Base-by-base conservation (phyloP, 1,140 invertebrate species). In the Polypedilum pembai region DNA sequence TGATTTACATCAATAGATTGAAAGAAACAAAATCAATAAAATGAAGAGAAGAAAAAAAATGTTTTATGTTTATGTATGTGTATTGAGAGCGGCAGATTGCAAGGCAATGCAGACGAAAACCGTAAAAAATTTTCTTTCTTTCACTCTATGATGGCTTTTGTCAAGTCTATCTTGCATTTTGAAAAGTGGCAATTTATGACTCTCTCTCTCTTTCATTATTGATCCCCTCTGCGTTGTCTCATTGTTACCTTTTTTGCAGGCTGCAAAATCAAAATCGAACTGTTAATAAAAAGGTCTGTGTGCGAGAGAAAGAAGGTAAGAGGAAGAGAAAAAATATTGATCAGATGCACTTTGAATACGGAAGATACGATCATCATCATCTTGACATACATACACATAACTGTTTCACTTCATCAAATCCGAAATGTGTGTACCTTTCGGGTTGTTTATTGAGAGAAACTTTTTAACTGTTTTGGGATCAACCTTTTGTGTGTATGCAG, bases 301-400 rank as follows among this genome's bases (percentile, higher is more conserved):
- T 33, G 24, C 5, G 24, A 33, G 24, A 33, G 24, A 33, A 33
- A 33, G 24, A 33, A 33, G 24, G 24, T 33, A 33, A 33, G 45
- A 56, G 45, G 45, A n/a, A 56, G n/a, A 56, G n/a, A 56, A 56
- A 56, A 15, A 56, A 15, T 56, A 15, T 56, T 15, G 45, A 56
- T 56, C 45, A 56, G 45, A 56, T 56, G 45, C 45, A 56, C 45
- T 56, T 56, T 4, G n/a, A 56, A 56, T 56, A n/a, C 45, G 45
- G 45, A 56, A 56, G 45, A 56, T 56, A 56, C n/a, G 45, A 56
- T 56, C 45, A 56, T 56, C 12, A 56, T 56, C n/a, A 56, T 56
- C n/a, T n/a, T 56, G 45, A 56, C 45, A 56, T 56, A 56, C 45
- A n/a, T n/a, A 56, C 45, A 56, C 45, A 56, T 56, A 56, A 56